A percentile compares a stretch with the other conserved stretches of the same genome.
Conservation (phyloP, 1,140 invertebrate species). For the Gonioctena quinquepunctata region DNA sequence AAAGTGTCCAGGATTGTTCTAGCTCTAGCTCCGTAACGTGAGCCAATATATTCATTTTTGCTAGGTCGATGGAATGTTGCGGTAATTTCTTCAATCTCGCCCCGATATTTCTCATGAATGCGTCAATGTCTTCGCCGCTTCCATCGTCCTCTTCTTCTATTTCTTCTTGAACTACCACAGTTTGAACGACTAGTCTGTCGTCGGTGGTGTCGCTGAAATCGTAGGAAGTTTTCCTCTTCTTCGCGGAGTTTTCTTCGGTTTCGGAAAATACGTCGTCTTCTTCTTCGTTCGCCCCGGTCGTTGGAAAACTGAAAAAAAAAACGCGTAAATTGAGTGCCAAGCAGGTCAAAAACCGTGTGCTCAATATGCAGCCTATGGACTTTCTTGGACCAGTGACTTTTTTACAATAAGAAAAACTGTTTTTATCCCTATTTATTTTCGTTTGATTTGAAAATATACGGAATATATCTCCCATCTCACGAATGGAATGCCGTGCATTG, state of each 20-base stretch:
- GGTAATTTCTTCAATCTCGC: slow-evolving; percentile 3
- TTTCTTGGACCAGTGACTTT: no score
- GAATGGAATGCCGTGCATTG: no score
- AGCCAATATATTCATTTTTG: slow-evolving; percentile 8
- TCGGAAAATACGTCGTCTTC: slow-evolving; percentile 10
- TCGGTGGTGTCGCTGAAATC: not conserved
- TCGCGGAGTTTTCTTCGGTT: not conserved
- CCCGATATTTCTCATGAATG: not conserved
- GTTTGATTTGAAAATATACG: no score
- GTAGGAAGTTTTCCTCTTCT: not conserved
- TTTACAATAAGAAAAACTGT: no score
- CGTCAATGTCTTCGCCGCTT: not conserved
- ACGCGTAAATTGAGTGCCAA: no score
- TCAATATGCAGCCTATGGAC: no score
- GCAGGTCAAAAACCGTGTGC: no score
- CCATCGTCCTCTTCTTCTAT: not conserved
- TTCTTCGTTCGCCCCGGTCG: not conserved
- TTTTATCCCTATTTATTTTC: no score
- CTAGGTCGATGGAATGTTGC: not conserved
- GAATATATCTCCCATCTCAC: no score
- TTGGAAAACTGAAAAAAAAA: not conserved
- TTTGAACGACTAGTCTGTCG: no score
- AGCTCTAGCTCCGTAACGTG: slow-evolving; percentile 7
- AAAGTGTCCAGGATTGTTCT: not conserved
- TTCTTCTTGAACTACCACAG: not conserved